phyloP scores from a whole-genome alignment of 2,797 vertebrate species.

The Sebastes steindachneri region DNA sequence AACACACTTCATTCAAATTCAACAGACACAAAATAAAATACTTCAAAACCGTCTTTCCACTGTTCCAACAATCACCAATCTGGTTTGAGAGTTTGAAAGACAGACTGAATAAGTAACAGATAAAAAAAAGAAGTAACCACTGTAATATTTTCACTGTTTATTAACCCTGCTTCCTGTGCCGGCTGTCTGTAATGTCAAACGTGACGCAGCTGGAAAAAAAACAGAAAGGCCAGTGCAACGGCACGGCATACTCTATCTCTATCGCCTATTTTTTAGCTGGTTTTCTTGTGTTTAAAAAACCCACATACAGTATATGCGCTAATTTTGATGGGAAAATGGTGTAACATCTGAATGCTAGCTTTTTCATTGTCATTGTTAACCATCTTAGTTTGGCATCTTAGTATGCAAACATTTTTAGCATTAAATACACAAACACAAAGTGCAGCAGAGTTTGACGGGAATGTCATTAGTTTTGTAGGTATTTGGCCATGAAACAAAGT shows the following conservation, averaged over 20 bases:
- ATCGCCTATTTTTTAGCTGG: background rate
- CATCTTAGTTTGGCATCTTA: background rate
- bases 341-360: background rate
- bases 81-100: background rate
- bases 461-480: background rate
- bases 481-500: background rate
- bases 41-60: rapidly evolving
- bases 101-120: background rate
- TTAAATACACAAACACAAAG: too few species aligned
- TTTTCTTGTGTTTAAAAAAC: too few species aligned
- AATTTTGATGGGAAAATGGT: too few species aligned
- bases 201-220: background rate
- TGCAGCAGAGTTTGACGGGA: too few species aligned
- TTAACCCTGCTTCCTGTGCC: background rate
- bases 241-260: background rate
- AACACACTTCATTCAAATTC: background rate
- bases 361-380: background rate
- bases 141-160: background rate
- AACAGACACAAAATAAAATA: rapidly evolving
- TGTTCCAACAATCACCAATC: background rate
- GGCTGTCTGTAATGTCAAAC: background rate
- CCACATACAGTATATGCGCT: too few species aligned
- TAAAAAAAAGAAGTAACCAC: background rate
- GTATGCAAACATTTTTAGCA: background rate
- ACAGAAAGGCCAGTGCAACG: background rate